These are phyloP conservation scores for Psylliodes chrysocephalus DNA, from an alignment of 2,888 invertebrate species.

Conservation along the genomic window DNA sequence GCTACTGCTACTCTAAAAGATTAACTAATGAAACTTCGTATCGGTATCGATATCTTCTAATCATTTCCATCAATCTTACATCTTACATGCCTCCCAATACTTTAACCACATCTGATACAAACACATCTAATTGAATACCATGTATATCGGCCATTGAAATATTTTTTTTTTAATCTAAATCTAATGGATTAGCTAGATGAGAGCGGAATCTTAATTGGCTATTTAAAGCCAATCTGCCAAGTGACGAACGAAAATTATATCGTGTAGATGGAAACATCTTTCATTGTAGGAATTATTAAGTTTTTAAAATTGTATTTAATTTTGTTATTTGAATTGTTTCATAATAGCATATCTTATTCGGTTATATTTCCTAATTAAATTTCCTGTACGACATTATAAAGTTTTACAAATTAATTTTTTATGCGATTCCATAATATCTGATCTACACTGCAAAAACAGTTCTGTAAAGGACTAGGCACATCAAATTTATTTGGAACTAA, in stretches of 20 bases:
- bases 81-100: background rate
- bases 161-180: background rate
- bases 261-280: background rate
- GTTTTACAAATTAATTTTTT: too few relatives aligned
- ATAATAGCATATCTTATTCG: too few relatives aligned
- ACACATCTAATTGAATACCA: constrained; percentile 10
- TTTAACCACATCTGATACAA: constrained; percentile 1
- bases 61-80: constrained; percentile 9
- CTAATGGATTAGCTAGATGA: constrained; percentile 12
- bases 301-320: too few relatives aligned
- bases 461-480: too few relatives aligned
- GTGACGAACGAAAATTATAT: constrained; percentile 5
- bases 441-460: too few relatives aligned
- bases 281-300: too few relatives aligned
- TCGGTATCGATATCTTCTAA: constrained; percentile 9
- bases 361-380: too few relatives aligned
- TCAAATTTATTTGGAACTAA: too few relatives aligned
- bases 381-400: too few relatives aligned
- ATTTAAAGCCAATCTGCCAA: constrained; percentile 3
- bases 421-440: too few relatives aligned
- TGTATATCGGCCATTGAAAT: constrained; percentile 10
- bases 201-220: constrained; percentile 13
- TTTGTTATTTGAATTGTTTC: too few relatives aligned
- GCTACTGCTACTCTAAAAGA: background rate
- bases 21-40: background rate